These are phyloP conservation scores for Glyphotaelius pellucidus DNA, from an alignment of 2,888 invertebrate genomes.

Conservation along the genomic window DNA sequence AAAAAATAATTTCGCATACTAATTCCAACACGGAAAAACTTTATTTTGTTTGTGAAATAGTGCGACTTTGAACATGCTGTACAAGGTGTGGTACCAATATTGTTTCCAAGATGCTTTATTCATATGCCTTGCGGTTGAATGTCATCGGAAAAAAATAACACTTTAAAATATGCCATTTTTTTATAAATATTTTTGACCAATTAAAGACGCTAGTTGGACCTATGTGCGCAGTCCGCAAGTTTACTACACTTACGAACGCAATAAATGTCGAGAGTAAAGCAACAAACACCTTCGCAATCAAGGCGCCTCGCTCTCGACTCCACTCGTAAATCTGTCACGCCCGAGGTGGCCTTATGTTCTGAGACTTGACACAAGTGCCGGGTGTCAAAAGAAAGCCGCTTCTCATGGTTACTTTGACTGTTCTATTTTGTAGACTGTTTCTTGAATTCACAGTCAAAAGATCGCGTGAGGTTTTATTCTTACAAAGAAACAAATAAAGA, in stretches of 20 bases:
- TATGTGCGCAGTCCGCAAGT: neutral
- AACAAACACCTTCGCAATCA: constrained; percentile 16
- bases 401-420: neutral
- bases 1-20: too few species aligned
- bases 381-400: constrained; percentile 19
- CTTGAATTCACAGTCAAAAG: neutral
- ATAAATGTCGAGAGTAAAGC: constrained; percentile 23
- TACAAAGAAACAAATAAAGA: neutral
- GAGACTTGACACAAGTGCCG: constrained; percentile 19
- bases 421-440: neutral
- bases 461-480: neutral
- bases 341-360: constrained; percentile 10
- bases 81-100: too few species aligned
- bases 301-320: constrained; percentile 16
- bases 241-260: neutral
- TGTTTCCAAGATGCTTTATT: too few species aligned
- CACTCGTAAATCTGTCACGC: constrained; percentile 40
- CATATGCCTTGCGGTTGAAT: too few species aligned
- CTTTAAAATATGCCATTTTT: neutral
- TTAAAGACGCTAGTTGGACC: neutral
- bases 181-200: neutral
- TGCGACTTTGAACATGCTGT: too few species aligned
- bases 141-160: too few species aligned
- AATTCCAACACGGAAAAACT: too few species aligned
- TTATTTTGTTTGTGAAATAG: too few species aligned